A percentile compares a stretch with the other conserved stretches of the same genome.
Conservation (phyloP, 2,797 vertebrate genomes). For the Kryptopterus vitreolus region DNA sequence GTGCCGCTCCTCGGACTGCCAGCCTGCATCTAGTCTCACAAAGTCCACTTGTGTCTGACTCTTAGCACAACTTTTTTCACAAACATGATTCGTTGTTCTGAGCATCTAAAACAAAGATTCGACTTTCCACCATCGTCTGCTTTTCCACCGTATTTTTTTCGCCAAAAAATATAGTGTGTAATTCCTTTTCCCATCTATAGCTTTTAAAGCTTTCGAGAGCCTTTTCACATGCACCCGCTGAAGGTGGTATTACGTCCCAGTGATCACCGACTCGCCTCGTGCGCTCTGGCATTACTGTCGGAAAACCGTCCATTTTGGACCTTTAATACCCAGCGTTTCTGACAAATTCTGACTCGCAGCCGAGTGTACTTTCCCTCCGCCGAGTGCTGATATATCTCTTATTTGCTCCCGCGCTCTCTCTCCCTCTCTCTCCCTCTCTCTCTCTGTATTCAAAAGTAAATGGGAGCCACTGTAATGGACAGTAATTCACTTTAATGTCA, state of each 20-base stretch:
- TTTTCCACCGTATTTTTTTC: too few relatives aligned
- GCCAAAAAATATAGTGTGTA: background rate
- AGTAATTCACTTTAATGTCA: constrained; percentile 58
- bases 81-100: too few relatives aligned
- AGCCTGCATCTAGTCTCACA: too few relatives aligned
- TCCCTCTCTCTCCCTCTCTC: constrained; percentile 44
- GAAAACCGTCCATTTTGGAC: constrained; percentile 22
- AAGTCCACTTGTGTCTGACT: too few relatives aligned
- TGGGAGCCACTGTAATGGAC: constrained; percentile 52
- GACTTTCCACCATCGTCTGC: too few relatives aligned
- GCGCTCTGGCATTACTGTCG: constrained; percentile 26
- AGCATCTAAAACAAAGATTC: too few relatives aligned
- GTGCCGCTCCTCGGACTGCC: too few relatives aligned
- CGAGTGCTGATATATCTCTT: constrained; percentile 28
- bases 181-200: background rate
- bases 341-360: constrained; percentile 20
- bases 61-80: too few relatives aligned
- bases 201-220: background rate
- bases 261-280: constrained; percentile 3
- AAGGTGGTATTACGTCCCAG: constrained; percentile 7
- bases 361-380: constrained; percentile 36
- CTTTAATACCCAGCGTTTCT: constrained; percentile 19
- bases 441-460: constrained; percentile 43
- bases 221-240: background rate
- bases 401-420: constrained; percentile 37